These are phyloP conservation scores for zebrafish (Danio rerio) DNA, from an alignment of 2,113 vertebrate species.

Conservation along the genomic window GRCz12tu NC_133181.1:19363501-19364000, in stretches of 20 bases:
- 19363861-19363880: conserved; percentile 45
- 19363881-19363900: conserved; percentile 60
- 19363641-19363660: background rate
- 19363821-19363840: conserved; percentile 82
- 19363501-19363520: conserved; percentile 98
- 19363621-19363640: background rate
- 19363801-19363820: conserved; percentile 84
- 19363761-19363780: conserved; percentile 86
- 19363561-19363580: conserved; percentile 12
- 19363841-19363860: conserved; percentile 11
- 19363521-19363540: conserved; percentile 98
- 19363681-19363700: conserved; percentile 82
- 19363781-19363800: conserved; percentile 90
- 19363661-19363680: conserved; percentile 24
- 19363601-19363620: conserved; percentile 27
- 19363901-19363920: conserved; percentile 35
- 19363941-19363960: conserved; percentile 1
- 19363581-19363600: conserved; percentile 2
- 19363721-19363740: conserved; percentile 96
- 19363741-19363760: conserved; percentile 90
- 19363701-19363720: conserved; percentile 92
- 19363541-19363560: conserved; percentile 57
- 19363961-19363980: background rate
- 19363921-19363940: conserved; percentile 17
- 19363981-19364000: background rate